phyloP scores from a whole-genome alignment of 2,888 invertebrate species.

The Halocaridina rubra region DNA sequence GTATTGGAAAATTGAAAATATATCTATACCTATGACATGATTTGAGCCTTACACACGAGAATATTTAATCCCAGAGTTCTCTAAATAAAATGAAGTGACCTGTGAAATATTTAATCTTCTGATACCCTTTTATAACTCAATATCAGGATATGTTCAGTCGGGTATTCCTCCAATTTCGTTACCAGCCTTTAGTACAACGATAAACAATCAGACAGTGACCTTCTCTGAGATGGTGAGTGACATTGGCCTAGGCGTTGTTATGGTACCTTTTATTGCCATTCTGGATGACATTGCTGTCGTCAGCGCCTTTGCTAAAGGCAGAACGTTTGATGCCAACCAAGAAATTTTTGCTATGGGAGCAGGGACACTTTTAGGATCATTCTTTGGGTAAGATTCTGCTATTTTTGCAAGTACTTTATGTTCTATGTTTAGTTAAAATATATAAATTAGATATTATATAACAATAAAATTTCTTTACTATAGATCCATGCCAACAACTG shows the following conservation, averaged over 20 bases:
- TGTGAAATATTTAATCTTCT: too few relatives aligned
- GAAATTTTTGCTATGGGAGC: slow-evolving; percentile 89
- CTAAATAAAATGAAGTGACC: too few relatives aligned
- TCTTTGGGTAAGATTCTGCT: slow-evolving; percentile 75
- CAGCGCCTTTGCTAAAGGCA: slow-evolving; percentile 70
- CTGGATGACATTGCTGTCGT: slow-evolving; percentile 36
- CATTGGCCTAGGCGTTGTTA: slow-evolving; percentile 29
- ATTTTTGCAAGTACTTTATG: too few relatives aligned
- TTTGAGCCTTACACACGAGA: too few relatives aligned
- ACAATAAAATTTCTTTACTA: background rate
- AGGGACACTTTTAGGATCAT: slow-evolving; percentile 84
- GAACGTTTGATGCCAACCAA: slow-evolving; percentile 84
- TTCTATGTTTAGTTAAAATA: too few relatives aligned
- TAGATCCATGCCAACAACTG: slow-evolving; percentile 85
- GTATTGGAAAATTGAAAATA: too few relatives aligned
- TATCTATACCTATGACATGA: too few relatives aligned
- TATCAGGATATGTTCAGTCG: slow-evolving; percentile 22
- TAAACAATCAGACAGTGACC: background rate
- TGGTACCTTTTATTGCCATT: slow-evolving; percentile 39
- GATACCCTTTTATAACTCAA: too few relatives aligned
- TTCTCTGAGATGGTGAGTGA: slow-evolving; percentile 35
- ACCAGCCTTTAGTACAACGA: slow-evolving; percentile 26
- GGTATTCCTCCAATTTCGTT: slow-evolving; percentile 23
- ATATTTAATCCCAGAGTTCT: too few relatives aligned
- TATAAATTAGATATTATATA: too few relatives aligned